Evolutionary conservation across 2,113 vertebrate species (phyloP).

Genomic region (Cyanoramphus novaezelandiae): DNA sequence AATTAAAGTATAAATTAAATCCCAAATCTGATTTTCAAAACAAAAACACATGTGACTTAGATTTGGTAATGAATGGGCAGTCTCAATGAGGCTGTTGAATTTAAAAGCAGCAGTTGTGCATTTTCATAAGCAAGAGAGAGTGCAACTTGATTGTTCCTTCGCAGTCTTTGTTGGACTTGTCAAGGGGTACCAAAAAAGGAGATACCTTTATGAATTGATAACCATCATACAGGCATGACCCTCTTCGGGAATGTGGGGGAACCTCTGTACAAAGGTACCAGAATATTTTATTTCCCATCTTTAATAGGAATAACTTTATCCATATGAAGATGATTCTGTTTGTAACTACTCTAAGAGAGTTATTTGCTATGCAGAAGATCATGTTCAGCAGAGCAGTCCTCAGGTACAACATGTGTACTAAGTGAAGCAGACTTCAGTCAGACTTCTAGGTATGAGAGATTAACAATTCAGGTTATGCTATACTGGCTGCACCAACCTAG

Average conservation of each 20-base stretch:
- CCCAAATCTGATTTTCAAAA: neutral
- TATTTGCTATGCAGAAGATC: neutral
- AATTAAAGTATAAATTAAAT: constrained; percentile 27
- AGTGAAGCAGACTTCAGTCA: neutral
- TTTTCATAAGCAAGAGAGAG: neutral
- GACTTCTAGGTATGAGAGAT: neutral
- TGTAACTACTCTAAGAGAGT: neutral
- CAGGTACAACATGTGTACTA: neutral
- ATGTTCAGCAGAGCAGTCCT: rapidly evolving
- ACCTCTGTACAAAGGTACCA: neutral
- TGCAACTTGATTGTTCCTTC: neutral
- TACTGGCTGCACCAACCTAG: neutral
- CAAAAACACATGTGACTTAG: neutral
- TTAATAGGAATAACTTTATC: neutral
- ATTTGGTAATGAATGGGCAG: neutral
- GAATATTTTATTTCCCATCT: neutral
- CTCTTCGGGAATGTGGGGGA: neutral
- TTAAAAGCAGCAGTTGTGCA: neutral
- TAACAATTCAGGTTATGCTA: neutral
- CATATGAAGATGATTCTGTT: neutral
- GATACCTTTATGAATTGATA: neutral
- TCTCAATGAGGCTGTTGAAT: neutral
- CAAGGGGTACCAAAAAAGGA: neutral
- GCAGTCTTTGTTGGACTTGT: neutral
- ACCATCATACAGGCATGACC: neutral